These are phyloP conservation scores for Cryptotermes secundus DNA, from an alignment of 1,140 invertebrate genomes.

Conservation along the genomic window DNA sequence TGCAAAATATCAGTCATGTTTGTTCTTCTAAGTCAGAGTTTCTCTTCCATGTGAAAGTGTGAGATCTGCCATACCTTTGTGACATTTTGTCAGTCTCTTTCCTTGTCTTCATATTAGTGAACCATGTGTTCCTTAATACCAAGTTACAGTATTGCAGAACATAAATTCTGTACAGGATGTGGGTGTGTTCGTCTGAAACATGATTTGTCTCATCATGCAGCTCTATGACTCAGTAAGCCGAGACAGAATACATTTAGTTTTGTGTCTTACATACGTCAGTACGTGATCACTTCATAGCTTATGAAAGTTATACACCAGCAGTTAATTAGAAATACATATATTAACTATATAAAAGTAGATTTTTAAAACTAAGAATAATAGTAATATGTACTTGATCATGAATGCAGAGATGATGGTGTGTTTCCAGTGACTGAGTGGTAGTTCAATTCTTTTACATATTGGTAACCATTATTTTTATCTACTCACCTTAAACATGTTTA, in stretches of 20 bases:
- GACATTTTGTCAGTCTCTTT: too few species aligned
- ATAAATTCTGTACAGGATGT: too few species aligned
- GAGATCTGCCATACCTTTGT: too few species aligned
- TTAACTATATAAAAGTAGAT: neutral
- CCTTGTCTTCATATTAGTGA: too few species aligned
- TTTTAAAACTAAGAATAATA: neutral
- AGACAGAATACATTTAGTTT: neutral
- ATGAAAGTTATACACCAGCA: neutral
- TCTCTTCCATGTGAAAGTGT: too few species aligned
- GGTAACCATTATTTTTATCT: neutral
- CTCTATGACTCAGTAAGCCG: neutral
- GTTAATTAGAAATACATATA: neutral
- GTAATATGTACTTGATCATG: neutral
- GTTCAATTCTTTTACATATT: neutral
- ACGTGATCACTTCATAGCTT: neutral
- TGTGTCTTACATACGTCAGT: neutral
- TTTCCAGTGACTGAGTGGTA: neutral
- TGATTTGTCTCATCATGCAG: neutral
- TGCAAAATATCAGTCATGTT: too few species aligned
- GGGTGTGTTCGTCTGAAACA: neutral
- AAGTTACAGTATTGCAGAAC: too few species aligned
- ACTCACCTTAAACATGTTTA: slow-evolving; percentile 1
- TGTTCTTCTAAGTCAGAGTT: too few species aligned
- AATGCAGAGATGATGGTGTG: neutral
- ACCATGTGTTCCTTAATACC: too few species aligned